Evolutionary conservation across 30 jellyfish, hydroid and myxozoan species (phyloP).

Genomic region (Nemopilema nomurai): DNA sequence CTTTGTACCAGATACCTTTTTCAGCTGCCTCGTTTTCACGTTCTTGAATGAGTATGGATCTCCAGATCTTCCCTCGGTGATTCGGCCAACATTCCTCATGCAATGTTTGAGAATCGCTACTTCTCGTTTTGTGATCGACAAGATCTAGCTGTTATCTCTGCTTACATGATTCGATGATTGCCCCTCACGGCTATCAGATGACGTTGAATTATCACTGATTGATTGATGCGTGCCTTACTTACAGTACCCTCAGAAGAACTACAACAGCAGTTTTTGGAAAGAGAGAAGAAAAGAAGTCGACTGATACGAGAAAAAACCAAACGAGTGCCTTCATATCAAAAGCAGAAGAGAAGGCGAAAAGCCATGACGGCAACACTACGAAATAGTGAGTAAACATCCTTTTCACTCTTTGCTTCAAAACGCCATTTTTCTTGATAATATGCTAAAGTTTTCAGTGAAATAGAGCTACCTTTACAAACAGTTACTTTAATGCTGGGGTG

Average conservation of each 20-base stretch:
- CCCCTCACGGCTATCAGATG: no score
- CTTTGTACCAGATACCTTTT: not conserved
- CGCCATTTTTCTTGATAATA: not conserved
- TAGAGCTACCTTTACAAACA: no score
- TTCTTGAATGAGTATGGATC: not conserved
- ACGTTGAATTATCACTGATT: no score
- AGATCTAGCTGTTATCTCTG: no score
- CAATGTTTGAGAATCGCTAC: no score
- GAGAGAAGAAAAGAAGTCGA: slow-evolving; percentile 50
- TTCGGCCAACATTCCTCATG: no score
- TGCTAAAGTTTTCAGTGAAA: not conserved
- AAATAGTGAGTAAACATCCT: slow-evolving; percentile 14
- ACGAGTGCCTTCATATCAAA: slow-evolving; percentile 45
- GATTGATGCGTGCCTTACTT: not conserved
- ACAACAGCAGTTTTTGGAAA: slow-evolving; percentile 62
- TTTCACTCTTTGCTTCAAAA: not conserved
- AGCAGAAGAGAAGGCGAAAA: slow-evolving; percentile 39
- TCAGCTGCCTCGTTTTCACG: not conserved
- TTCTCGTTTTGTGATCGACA: not conserved
- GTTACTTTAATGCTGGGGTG: no score
- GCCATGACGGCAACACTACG: slow-evolving; percentile 25
- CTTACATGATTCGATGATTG: no score
- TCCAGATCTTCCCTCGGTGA: not conserved
- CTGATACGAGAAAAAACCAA: slow-evolving; percentile 52
- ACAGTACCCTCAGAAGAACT: slow-evolving; percentile 66